Evolutionary conservation across 92 coral and sea anemone species (phyloP), one percentile per base, ranked within the genome.

Genomic region (Metridium senile): DNA sequence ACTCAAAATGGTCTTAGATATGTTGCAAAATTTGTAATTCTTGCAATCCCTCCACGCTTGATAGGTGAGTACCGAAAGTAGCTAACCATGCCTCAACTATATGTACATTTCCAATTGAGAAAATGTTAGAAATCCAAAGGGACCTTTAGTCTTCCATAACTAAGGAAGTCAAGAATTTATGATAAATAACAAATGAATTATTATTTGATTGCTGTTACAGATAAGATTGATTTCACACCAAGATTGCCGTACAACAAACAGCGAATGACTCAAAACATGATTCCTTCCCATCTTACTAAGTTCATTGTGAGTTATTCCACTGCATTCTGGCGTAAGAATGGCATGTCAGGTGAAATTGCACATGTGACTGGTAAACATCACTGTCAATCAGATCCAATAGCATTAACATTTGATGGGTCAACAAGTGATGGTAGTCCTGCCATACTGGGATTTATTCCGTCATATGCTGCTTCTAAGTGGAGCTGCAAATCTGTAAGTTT

Each of bases 321-420:
- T 23, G 90, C 99, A 0, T 95, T 95, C 77, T 95, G 99, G 99
- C 91, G 99, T 21, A 88, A 79, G 68, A 89, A 89, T 28, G 99
- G 97, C 1, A 77, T 92, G 71, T 95, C 99, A 22, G 99, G 99
- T n/a, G 91, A 92, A 28, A 74, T 86, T 46, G 82, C 70, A 2
- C 89, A 92, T 32, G 72, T 69, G 23, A 79, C 97, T 2, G 76
- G 69, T 23, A 79, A 72, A 33, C 86, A 86, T 32, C 45, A 69
- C 25, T 82, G 93, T 66, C 88, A 83, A n/a, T 29, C 26, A 23
- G 83, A 86, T 57, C 99, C 99, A 33, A 74, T 92, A 10, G 84
- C 87, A 23, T 52, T 82, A 23, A 89, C 94, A 17, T 82, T 92
- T 63, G 99, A 95, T 82, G 97, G 80, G 19, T 79, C 95, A 61